These are phyloP conservation scores for Manduca sexta DNA, from an alignment of 1,140 invertebrate genomes.

Conservation along the genomic window DNA sequence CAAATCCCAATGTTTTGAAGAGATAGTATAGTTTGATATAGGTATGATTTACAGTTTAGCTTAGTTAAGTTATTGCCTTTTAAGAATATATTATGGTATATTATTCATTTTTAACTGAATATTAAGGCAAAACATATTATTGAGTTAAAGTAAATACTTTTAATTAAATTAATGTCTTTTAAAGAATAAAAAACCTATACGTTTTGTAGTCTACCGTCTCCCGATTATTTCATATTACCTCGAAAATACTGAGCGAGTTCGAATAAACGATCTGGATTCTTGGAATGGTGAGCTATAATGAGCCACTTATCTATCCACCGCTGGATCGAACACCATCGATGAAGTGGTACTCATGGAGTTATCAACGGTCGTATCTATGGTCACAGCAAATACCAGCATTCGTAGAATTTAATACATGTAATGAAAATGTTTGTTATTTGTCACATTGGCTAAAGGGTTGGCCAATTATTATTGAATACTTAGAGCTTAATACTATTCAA, in stretches of 20 bases:
- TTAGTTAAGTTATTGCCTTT: too few relatives aligned
- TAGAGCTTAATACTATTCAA: too few relatives aligned
- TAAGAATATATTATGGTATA: too few relatives aligned
- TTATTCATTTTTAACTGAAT: too few relatives aligned
- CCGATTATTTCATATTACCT: neutral
- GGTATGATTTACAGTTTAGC: too few relatives aligned
- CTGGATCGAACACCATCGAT: conserved; percentile 5
- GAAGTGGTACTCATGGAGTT: neutral
- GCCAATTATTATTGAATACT: neutral
- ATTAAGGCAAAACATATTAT: too few relatives aligned
- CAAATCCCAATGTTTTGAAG: too few relatives aligned
- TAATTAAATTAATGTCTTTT: too few relatives aligned
- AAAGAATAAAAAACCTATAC: too few relatives aligned
- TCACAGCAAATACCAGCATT: conserved; percentile 4
- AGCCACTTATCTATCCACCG: conserved; percentile 16
- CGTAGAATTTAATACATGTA: conserved; percentile 6
- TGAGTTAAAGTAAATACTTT: too few relatives aligned
- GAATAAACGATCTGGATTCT: conserved; percentile 38
- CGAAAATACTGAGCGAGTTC: conserved; percentile 18
- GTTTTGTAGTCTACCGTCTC: too few relatives aligned
- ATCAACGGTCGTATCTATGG: conserved; percentile 1
- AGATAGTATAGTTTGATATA: too few relatives aligned
- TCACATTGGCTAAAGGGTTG: neutral
- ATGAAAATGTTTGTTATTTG: neutral
- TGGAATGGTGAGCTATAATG: conserved; percentile 36